A percentile compares a stretch with the other conserved stretches of the same genome.
These are phyloP conservation scores for Pogonocichla stellata DNA, from an alignment of 2,113 vertebrate species.

Conservation along the genomic window DNA sequence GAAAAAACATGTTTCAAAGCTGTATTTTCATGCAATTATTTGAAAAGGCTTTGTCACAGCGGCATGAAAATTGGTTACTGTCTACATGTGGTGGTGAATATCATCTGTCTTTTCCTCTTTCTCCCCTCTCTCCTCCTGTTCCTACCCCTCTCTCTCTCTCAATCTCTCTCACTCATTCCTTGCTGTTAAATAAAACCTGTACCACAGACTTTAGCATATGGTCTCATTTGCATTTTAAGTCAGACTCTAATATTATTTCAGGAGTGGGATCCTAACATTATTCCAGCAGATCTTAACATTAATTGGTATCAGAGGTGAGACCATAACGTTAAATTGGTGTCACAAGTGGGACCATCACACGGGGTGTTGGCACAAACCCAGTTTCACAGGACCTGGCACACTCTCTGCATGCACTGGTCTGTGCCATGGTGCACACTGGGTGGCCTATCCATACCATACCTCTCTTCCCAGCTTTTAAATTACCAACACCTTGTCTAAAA, in stretches of 20 bases:
- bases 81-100: not conserved
- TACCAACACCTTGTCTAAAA: not conserved
- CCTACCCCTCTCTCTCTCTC: not conserved
- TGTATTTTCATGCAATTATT: conserved; percentile 45
- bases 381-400: not conserved
- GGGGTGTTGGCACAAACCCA: rapidly evolving
- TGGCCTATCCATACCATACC: rapidly evolving
- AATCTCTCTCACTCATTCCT: not conserved
- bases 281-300: not conserved
- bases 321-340: not conserved
- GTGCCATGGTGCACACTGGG: rapidly evolving
- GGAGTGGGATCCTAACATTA: not conserved
- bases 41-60: conserved; percentile 27
- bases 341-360: not conserved
- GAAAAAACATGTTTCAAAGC: not conserved
- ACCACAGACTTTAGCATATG: not conserved
- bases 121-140: not conserved
- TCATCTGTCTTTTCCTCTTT: not conserved
- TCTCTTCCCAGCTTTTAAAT: not conserved
- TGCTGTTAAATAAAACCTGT: not conserved
- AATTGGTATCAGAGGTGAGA: not conserved
- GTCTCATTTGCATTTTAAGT: not conserved
- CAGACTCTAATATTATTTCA: not conserved
- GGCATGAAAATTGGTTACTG: not conserved
- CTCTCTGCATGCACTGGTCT: not conserved